Percentiles rank a stretch among this genome's conserved stretches.
These are phyloP conservation scores for Metacarcinus magister DNA, from an alignment of 2,888 invertebrate genomes.

Conservation along the genomic window DNA sequence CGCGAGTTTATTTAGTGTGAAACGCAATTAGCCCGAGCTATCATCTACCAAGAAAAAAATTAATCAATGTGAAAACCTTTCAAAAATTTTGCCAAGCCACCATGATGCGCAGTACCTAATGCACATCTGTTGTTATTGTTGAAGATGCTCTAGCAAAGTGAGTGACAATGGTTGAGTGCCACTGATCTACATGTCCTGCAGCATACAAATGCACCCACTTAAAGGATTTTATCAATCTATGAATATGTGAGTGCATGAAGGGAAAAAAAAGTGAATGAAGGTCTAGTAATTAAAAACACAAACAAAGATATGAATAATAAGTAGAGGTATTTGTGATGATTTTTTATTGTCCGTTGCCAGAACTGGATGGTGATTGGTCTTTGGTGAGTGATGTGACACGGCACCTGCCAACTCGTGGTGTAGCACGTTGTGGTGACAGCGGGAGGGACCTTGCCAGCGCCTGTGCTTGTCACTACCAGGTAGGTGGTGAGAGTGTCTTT, in stretches of 20 bases:
- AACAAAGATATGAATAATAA: neutral
- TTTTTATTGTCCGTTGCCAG: neutral
- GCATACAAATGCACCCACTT: neutral
- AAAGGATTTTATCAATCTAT: neutral
- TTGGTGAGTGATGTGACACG: conserved; percentile 76
- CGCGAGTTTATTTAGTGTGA: too few relatives aligned
- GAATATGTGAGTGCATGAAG: neutral
- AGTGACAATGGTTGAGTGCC: too few relatives aligned
- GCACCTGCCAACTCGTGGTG: conserved; percentile 77
- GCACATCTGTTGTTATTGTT: too few relatives aligned
- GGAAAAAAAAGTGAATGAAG: neutral
- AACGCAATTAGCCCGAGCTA: too few relatives aligned
- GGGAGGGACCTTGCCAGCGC: conserved; percentile 71
- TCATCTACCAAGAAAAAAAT: too few relatives aligned
- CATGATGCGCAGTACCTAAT: too few relatives aligned
- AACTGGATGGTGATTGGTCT: conserved; percentile 77
- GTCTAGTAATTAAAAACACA: neutral
- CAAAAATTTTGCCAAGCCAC: too few relatives aligned
- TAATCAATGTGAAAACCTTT: too few relatives aligned
- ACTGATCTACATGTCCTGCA: too few relatives aligned
- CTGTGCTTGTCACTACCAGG: conserved; percentile 78
- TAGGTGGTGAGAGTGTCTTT: neutral
- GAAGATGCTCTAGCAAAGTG: too few relatives aligned
- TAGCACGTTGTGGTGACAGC: conserved; percentile 74
- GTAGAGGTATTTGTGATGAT: neutral